phyloP scores from a whole-genome alignment of 2,797 vertebrate species.

The Champsocephalus esox region DNA sequence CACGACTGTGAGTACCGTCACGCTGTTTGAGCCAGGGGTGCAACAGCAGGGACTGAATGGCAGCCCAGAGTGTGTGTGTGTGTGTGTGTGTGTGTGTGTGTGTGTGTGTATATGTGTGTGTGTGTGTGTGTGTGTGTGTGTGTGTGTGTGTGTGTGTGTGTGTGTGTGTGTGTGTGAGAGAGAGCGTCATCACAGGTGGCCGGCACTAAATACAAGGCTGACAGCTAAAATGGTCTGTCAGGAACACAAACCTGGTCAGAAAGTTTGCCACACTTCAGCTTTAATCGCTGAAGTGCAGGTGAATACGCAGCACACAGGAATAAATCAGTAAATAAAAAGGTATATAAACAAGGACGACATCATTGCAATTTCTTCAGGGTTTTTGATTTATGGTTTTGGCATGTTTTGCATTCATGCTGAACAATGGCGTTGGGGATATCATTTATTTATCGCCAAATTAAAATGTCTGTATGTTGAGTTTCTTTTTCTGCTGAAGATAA shows the following conservation, averaged over 20 bases:
- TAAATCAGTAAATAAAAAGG: slow-evolving; percentile 7
- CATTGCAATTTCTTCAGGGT: slow-evolving; percentile 8
- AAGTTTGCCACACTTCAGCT: slow-evolving; percentile 38
- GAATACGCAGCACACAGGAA: neutral
- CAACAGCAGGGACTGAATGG: slow-evolving; percentile 29
- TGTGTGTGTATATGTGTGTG: slow-evolving; percentile 6
- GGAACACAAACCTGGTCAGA: slow-evolving; percentile 27
- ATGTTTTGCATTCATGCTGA: neutral
- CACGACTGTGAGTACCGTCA: slow-evolving; percentile 24
- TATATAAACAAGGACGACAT: slow-evolving; percentile 7
- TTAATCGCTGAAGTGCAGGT: slow-evolving; percentile 42
- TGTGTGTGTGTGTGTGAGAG: slow-evolving; percentile 8
- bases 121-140: slow-evolving; percentile 3
- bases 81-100: slow-evolving; percentile 14
- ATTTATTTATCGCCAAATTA: neutral
- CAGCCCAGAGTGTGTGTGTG: slow-evolving; percentile 15
- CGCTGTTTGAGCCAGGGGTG: slow-evolving; percentile 38
- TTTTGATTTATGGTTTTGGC: neutral
- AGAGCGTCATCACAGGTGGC: slow-evolving; percentile 56
- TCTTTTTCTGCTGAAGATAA: no score
- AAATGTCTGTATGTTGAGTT: neutral
- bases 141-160: slow-evolving; percentile 10
- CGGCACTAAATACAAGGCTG: slow-evolving; percentile 53
- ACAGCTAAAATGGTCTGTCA: slow-evolving; percentile 55
- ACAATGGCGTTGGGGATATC: neutral